A percentile compares a stretch with the other conserved stretches of the same genome.
Conservation (phyloP, 2,113 vertebrate species). For the Melanotaenia duboulayi region DNA sequence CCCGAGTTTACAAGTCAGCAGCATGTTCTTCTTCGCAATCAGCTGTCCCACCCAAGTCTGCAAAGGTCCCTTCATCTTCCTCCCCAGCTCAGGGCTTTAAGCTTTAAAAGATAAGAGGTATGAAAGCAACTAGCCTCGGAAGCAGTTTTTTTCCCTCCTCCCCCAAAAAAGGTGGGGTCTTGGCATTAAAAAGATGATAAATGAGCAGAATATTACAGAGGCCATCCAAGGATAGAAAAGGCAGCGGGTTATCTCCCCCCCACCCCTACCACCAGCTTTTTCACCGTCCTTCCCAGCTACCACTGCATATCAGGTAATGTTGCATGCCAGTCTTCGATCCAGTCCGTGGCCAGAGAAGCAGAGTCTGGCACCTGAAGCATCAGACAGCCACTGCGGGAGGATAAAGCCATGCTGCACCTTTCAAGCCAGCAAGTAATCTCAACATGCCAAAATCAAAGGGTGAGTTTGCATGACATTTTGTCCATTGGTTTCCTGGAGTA, state of each 20-base stretch:
- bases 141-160: slow-evolving; percentile 44
- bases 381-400: slow-evolving; percentile 41
- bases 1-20: slow-evolving; percentile 32
- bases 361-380: slow-evolving; percentile 25
- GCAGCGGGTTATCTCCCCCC: slow-evolving; percentile 1
- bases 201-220: slow-evolving; percentile 68
- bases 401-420: slow-evolving; percentile 65
- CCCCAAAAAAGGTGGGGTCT: slow-evolving; percentile 50
- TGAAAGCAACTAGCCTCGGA: slow-evolving; percentile 61
- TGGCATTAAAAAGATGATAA: slow-evolving; percentile 70
- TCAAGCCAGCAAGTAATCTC: slow-evolving; percentile 53
- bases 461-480: slow-evolving; percentile 26
- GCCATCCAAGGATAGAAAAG: slow-evolving; percentile 50
- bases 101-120: slow-evolving; percentile 55
- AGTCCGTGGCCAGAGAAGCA: slow-evolving; percentile 45
- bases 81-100: slow-evolving; percentile 39
- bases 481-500: slow-evolving; percentile 41
- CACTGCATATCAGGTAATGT: slow-evolving; percentile 40
- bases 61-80: slow-evolving; percentile 42
- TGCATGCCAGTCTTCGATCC: slow-evolving; percentile 51
- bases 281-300: slow-evolving; percentile 52
- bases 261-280: slow-evolving; percentile 35
- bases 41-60: slow-evolving; percentile 27
- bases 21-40: slow-evolving; percentile 39
- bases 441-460: slow-evolving; percentile 55